Evolutionary conservation across 2,888 invertebrate species (phyloP), one percentile per base, ranked within the genome.

Genomic region (Rutpela maculata): DNA sequence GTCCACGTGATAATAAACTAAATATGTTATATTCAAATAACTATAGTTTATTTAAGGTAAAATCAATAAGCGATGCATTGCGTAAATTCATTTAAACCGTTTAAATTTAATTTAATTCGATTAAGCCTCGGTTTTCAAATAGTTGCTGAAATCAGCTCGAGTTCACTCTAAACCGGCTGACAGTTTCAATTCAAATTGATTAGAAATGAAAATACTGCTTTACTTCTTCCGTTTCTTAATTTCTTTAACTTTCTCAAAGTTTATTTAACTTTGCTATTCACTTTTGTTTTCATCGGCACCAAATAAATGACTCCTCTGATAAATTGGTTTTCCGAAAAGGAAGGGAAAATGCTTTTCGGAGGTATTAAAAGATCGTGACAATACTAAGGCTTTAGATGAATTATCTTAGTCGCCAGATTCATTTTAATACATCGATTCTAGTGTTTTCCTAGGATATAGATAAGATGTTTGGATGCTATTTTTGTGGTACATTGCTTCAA

Each of bases 181-280:
- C 80, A 78, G 74, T 78, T 80, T 67, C 77, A 78, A 80, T 80
- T 80, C 76, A 74, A 75, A 80, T 75, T 79, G 80, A 76, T 79
- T 78, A 50, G 75, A 63, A 75, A 75, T 65, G 68, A 68, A 81
- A 79, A 81, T 77, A 67, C 71, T 68, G 71, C 78, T 78, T 79
- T 79, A 77, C 67, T 74, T 74, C 74, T 69, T 78, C 77, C 78
- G 74, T 72, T 79, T 76, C 79, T 79, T 78, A 81, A 81, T 80
- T 81, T 78, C 78, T 76, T 74, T 67, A 81, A 81, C 78, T 79
- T 78, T 73, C 69, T 17, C 31, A 55, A 77, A 81, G 74, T 81
- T 81, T 79, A 76, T 78, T 78, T 81, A 69, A 74, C 75, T 80
- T 74, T 63, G 43, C 62, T 17, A 62, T 69, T 74, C 74, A 75